Evolutionary conservation across 1,140 invertebrate species (phyloP).

Genomic region (Aphidius gifuensis): DNA sequence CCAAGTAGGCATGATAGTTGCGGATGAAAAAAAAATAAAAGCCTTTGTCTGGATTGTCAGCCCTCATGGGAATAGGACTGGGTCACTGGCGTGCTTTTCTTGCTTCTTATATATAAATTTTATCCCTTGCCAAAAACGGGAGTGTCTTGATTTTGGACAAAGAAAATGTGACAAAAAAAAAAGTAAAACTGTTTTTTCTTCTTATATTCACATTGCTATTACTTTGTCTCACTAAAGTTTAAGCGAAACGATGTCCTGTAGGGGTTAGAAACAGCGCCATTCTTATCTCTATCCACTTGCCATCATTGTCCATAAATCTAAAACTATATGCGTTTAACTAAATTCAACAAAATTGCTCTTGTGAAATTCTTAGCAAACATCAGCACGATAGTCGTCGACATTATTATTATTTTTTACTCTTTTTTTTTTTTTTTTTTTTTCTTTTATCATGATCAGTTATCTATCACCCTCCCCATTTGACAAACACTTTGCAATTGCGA

Average conservation of each 20-base stretch:
- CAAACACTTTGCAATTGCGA: no score
- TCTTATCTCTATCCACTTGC: conserved; percentile 16
- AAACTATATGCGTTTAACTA: conserved; percentile 2
- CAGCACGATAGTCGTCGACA: no score
- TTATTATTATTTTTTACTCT: not conserved
- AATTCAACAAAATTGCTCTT: no score
- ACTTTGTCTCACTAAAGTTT: no score
- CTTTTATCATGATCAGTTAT: no score
- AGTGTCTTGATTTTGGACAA: no score
- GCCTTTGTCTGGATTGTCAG: not conserved
- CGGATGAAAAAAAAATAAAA: not conserved
- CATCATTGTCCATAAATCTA: conserved; percentile 18
- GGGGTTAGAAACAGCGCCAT: not conserved
- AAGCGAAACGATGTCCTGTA: not conserved
- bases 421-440: not conserved
- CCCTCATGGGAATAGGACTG: conserved; percentile 29
- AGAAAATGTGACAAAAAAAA: conserved; percentile 5
- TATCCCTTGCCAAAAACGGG: no score
- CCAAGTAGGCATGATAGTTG: not conserved
- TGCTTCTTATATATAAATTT: conserved; percentile 9
- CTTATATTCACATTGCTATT: no score
- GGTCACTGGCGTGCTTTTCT: conserved; percentile 32
- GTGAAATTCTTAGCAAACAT: no score
- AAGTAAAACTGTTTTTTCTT: not conserved
- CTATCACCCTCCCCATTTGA: no score